Evolutionary conservation across 30 jellyfish, hydroid and myxozoan genomes (phyloP), one percentile per base, ranked within the genome.

Genomic region (Thelohanellus kitauei): DNA sequence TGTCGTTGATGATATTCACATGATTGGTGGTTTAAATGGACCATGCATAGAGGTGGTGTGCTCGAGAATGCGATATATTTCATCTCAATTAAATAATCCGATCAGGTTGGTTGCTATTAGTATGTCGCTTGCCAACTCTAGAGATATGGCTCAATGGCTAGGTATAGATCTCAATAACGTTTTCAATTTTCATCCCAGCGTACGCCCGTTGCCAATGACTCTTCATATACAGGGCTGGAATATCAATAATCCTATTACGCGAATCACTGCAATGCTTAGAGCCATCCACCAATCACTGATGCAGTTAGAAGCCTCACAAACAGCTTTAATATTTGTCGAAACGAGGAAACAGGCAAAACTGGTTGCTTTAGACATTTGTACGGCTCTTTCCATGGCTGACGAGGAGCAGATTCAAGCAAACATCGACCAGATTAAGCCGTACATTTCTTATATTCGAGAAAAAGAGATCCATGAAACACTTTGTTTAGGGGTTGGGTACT

Each of bases 1-100:
- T 60, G 48, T 71, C 24, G 52, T 60, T 17, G 92, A 71, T 33
- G 92, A 71, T 40, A 68, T 82, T 4, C 92, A 71, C 33, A 52
- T 71, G 15, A 71, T 71, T 51, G 88, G 86, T 24, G 92, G 86
- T 18, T 84, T 56, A 20, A 71, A 52, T 38, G 92, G 92, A 85
- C 92, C 92, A 23, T 78, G 56, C 24, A 71, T 71, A 84, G 92
- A 71, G 43, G 92, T 71, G 2, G 55, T 60, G 14, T 71, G 86
- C 22, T 71, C 92, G 23, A 58, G 92, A 45, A 71, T 71, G 92
- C 38, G 92, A 31, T 71, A 71, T 55, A 61, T 71, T 24, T 59
- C 92, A 2, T 61, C 92, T 3, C 92, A 71, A 40, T 59, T 71
- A 4, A 84, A 71, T 31, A 54, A 66, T 34, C 50, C 45, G 29